Evolutionary conservation across 2,797 vertebrate genomes (phyloP).

Genomic region (Nothura maculosa): DNA sequence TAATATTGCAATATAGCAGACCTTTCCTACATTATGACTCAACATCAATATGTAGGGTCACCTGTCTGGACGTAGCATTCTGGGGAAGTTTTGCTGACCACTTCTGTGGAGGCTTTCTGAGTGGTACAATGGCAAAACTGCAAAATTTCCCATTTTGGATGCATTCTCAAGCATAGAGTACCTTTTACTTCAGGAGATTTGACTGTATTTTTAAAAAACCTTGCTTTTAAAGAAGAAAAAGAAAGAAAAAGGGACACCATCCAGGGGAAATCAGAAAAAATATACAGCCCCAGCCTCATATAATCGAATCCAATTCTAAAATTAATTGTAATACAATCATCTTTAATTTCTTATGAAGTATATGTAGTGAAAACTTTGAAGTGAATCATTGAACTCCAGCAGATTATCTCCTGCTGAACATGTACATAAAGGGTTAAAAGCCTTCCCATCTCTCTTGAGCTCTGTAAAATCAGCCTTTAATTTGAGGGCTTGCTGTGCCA

Average conservation of each 20-base stretch:
- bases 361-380: background rate
- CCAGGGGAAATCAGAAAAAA: background rate
- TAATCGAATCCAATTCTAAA: background rate
- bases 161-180: background rate
- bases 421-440: constrained; percentile 2
- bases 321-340: background rate
- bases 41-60: background rate
- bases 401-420: background rate
- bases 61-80: background rate
- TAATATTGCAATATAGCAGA: background rate
- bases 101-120: background rate
- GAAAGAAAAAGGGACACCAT: too few relatives aligned
- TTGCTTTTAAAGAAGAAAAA: too few relatives aligned
- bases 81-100: fast-evolving
- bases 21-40: background rate
- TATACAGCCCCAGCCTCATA: background rate
- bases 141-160: background rate
- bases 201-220: background rate
- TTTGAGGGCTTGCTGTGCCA: constrained; percentile 4
- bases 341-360: background rate
- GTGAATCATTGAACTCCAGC: background rate
- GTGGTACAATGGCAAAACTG: background rate
- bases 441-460: background rate
- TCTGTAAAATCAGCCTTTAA: constrained; percentile 8
- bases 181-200: background rate